Conservation (phyloP, 2,113 vertebrate genomes). For the Crotophaga sulcirostris region DNA sequence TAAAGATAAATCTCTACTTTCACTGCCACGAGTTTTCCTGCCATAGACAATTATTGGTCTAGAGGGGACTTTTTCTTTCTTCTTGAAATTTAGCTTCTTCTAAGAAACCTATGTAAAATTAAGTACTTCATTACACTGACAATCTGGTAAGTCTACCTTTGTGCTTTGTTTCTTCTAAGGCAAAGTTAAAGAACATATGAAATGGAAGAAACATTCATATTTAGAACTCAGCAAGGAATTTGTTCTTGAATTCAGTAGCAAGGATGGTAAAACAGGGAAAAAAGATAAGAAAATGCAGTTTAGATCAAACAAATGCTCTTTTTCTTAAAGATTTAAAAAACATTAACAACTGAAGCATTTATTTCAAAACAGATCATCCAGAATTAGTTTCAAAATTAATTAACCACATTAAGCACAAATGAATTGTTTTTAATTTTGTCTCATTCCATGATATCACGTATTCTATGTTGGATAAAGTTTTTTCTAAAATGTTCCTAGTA, state of each 20-base stretch:
- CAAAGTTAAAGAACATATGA: neutral
- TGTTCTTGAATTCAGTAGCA: neutral
- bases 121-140: constrained; percentile 62
- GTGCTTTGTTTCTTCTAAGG: constrained; percentile 38
- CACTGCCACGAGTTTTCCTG: constrained; percentile 60
- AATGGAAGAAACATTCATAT: neutral
- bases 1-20: constrained; percentile 53
- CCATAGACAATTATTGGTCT: constrained; percentile 58
- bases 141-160: constrained; percentile 21
- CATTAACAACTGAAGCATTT: neutral
- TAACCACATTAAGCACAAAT: neutral
- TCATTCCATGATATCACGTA: rapidly evolving
- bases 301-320: rapidly evolving
- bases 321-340: neutral
- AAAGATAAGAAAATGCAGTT: neutral
- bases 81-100: constrained; percentile 56
- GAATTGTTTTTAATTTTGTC: neutral
- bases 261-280: neutral
- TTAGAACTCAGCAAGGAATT: neutral
- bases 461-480: neutral
- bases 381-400: neutral
- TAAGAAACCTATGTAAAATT: constrained; percentile 46
- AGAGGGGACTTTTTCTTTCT: constrained; percentile 42
- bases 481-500: neutral
- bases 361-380: neutral